phyloP scores from a whole-genome alignment of 2,113 vertebrate genomes.

The Progne subis region DNA sequence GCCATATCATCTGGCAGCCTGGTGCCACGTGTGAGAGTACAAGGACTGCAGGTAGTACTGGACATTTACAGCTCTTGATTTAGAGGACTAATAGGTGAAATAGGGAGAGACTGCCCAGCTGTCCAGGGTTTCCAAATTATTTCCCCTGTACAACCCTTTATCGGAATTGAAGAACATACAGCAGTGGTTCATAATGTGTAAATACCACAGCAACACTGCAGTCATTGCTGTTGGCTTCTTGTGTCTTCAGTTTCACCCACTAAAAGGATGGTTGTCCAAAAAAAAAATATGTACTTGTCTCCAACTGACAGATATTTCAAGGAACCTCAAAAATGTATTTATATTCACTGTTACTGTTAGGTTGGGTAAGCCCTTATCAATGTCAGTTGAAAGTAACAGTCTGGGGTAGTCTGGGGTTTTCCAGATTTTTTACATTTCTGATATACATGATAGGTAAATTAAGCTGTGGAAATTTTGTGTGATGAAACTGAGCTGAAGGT shows the following conservation, averaged over 20 bases:
- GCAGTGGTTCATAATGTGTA: neutral
- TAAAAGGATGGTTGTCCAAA: neutral
- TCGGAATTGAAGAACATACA: neutral
- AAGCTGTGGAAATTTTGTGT: conserved; percentile 13
- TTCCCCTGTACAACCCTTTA: neutral
- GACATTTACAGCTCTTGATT: neutral
- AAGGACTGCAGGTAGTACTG: neutral
- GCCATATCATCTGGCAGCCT: neutral
- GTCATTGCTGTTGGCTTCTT: neutral
- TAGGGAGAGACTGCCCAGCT: neutral
- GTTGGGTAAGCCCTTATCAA: neutral
- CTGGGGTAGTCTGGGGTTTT: neutral
- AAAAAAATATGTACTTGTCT: neutral
- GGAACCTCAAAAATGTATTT: neutral
- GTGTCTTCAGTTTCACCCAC: neutral
- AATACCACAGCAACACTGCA: neutral
- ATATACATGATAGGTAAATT: neutral
- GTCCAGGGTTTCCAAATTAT: neutral
- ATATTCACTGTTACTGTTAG: neutral
- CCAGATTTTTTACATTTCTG: neutral
- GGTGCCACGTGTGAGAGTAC: neutral
- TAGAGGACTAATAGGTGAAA: neutral
- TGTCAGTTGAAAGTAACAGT: neutral
- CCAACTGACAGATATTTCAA: neutral
- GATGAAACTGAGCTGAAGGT: neutral